Evolutionary conservation across 1,140 invertebrate species (phyloP).

Genomic region (Lordiphosa clarofinis): DNA sequence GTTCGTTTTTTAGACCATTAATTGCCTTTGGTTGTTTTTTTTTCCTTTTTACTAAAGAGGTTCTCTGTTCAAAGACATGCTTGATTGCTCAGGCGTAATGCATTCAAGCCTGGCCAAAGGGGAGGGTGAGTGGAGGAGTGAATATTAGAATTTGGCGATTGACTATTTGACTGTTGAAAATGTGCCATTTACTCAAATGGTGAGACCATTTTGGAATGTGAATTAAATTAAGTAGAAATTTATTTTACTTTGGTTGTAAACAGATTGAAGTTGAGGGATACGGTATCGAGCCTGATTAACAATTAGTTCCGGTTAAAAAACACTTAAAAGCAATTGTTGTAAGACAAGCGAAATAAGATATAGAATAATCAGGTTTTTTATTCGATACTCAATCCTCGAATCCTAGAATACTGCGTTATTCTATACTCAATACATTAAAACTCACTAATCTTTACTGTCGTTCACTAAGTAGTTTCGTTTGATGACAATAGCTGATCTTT

Average conservation of each 20-base stretch:
- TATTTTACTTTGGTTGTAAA: neutral
- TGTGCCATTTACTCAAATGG: constrained; percentile 13
- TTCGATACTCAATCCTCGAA: too few species aligned
- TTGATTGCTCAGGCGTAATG: constrained; percentile 52
- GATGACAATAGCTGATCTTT: too few species aligned
- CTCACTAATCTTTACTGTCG: too few species aligned
- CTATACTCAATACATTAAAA: too few species aligned
- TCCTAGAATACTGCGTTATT: too few species aligned
- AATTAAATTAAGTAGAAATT: neutral
- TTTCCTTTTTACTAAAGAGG: constrained; percentile 5
- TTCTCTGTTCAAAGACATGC: constrained; percentile 29
- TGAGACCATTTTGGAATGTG: constrained; percentile 1
- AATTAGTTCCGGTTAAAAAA: too few species aligned
- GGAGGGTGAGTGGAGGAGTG: neutral
- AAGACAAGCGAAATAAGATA: too few species aligned
- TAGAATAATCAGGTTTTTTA: too few species aligned
- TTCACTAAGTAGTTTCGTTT: too few species aligned
- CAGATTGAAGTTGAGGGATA: too few species aligned
- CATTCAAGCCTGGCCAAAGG: constrained; percentile 4
- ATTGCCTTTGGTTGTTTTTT: constrained; percentile 47
- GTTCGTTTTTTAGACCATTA: constrained; percentile 59
- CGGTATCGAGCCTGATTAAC: too few species aligned
- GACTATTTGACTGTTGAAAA: constrained; percentile 27
- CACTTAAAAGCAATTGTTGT: too few species aligned
- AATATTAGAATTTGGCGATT: constrained; percentile 41